Base-by-base conservation (phyloP, 1,140 invertebrate genomes). In the Apis florea region DNA sequence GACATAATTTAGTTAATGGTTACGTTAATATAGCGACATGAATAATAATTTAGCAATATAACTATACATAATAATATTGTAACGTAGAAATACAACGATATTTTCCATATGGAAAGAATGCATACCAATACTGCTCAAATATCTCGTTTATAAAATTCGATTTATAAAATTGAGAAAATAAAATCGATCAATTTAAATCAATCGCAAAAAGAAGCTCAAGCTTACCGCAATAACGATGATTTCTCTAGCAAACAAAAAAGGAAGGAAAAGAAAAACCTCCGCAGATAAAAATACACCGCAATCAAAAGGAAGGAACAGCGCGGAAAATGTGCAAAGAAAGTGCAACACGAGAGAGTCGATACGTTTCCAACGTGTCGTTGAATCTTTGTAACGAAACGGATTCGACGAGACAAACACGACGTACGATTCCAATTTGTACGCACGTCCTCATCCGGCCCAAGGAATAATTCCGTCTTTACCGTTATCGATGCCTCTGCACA, bases 401-500 rank as follows among this genome's bases (percentile, higher is more conserved):
- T 70, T 31, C 26, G 70, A 47, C 40, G 75, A 64, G 64, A 84
- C 64, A 84, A 74, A 56, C 69, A 19, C 51, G 61, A 82, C 78
- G 59, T 82, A 70, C 61, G 73, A 74, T 56, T 73, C 31, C 31
- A 59, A 21, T 40, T 31, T 26, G 19, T 51, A 70, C 53, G 53
- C 72, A 78, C 85, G 77, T 85, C 78, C 69, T 54, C 61, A 72
- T 86, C 73, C 68, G 64, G 26, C 53, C 26, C 26, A 53, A 63
- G 53, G 63, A 72, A 86, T 86, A 86, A 85, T 86, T 75, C 69
- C 58, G 53, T 72, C 63, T 77, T 85, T 72, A 82, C 63, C 56
- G 83, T 70, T 85, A 86, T 82, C 84, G 73, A 85, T 70, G 69
- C 68, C 51, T 69, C 49, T 21, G 40, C 21, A 40, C 31, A 53